These are phyloP conservation scores for Drosophila fulvimacula DNA, from an alignment of 2,888 invertebrate genomes.

Conservation along the genomic window DNA sequence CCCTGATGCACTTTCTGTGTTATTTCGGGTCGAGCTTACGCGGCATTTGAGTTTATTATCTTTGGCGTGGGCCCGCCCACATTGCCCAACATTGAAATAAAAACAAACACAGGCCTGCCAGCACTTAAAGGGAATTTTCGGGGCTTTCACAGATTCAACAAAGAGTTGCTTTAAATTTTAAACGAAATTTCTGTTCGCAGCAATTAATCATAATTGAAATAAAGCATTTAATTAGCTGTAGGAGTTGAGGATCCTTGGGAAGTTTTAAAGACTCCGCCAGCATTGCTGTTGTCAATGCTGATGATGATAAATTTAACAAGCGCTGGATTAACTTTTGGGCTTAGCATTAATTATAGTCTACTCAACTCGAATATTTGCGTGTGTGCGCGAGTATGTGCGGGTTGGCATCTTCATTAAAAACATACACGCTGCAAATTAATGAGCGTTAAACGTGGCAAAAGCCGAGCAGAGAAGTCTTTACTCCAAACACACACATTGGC, in stretches of 20 bases:
- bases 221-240: slow-evolving; percentile 23
- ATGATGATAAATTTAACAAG: slow-evolving; percentile 60
- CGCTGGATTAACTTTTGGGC: slow-evolving; percentile 67
- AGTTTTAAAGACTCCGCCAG: slow-evolving; percentile 11
- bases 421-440: slow-evolving; percentile 73
- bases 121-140: slow-evolving; percentile 5
- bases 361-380: slow-evolving; percentile 16
- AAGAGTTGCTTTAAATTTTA: background rate
- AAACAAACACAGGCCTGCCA: background rate
- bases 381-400: slow-evolving; percentile 18
- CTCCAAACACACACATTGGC: slow-evolving; percentile 33
- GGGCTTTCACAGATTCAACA: background rate
- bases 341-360: slow-evolving; percentile 70
- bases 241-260: background rate
- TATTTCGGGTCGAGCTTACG: slow-evolving; percentile 39
- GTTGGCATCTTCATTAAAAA: slow-evolving; percentile 73
- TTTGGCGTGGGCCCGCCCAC: slow-evolving; percentile 4
- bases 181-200: background rate
- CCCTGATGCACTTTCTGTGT: slow-evolving; percentile 41
- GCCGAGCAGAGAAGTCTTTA: slow-evolving; percentile 3
- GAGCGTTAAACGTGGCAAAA: slow-evolving; percentile 65
- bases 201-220: slow-evolving; percentile 29
- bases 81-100: background rate
- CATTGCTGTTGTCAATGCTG: slow-evolving; percentile 10
- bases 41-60: slow-evolving; percentile 21